Base-by-base conservation (phyloP, 2,113 vertebrate species). In the Seriola quinqueradiata region DNA sequence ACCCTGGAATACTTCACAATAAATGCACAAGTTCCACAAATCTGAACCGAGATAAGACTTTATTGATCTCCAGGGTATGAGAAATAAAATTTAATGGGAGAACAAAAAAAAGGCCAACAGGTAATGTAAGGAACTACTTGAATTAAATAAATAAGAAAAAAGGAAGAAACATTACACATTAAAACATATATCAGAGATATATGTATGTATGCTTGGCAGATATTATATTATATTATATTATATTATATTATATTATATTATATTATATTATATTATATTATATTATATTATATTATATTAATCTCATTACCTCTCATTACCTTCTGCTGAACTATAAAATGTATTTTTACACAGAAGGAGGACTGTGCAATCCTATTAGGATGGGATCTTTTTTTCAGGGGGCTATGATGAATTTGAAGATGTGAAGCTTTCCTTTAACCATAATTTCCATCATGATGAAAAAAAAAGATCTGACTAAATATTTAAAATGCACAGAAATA, bases 401-500 rank as follows among this genome's bases (percentile, higher is more conserved):
- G 8, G 19, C 73, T 46, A 25, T 60, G n/a, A 32, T 55, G 34
- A 4, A 55, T 46, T 40, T 64, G n/a, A 73, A 32, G 12, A 73
- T 50, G n/a, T 66, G 25, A 79, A 28, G 11, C 0, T 36, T 1
- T n/a, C 44, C 11, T 57, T 16, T 6, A 38, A 64, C 12, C 19
- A 0, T 25, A 16, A 14, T 13, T 61, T 73, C 52, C 13, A 25
- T 19, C 10, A 3, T 21, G 8, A 23, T 25, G 32, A 60, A 74
- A 63, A 21, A 69, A 59, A 55, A 5, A 25, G 48, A 61, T 71
- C 14, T 58, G 67, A 52, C 23, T 36, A 4, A 63, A 84, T 80
- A 75, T 75, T 85, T 73, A 2, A 78, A 61, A 60, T 68, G 34
- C 38, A 55, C n/a, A 75, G 68, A 80, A 68, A 75, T 8, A 44